Evolutionary conservation across 1,140 invertebrate species (phyloP), one percentile per base, ranked within the genome.

Genomic region (Drosophila yakuba): DNA sequence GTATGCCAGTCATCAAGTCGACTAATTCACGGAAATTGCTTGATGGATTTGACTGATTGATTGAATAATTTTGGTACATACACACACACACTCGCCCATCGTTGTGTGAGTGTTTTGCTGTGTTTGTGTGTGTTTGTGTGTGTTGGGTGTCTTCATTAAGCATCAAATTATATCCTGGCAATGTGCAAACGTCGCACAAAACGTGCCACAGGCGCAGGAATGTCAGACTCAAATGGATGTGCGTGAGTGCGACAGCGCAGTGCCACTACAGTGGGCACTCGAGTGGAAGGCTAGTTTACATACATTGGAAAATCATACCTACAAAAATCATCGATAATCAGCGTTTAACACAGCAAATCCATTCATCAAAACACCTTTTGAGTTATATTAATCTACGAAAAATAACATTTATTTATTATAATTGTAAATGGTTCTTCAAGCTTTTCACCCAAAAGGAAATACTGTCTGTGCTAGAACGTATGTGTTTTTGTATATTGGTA

Each of bases 31-130:
- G 82, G 83, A 88, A 85, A 88, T 88, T 75, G 61, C 52, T 88
- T 78, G 82, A 86, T 86, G 78, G 82, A 74, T 86, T 86, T 86
- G 81, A 78, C 83, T 88, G 82, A 85, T 85, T 85, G 82, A 86
- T 85, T 85, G 78, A 82, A 86, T 88, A 74, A 59, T 74, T 74
- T 74, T 74, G 59, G 62, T 73, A 63, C 54, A 41, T 39, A 35
- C 41, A 43, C 25, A 50, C 15, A 38, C 28, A 38, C 28, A 6
- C 28, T 10, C 28, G 3, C 8, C 28, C 20, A 74, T 39, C n/a
- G n/a, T n/a, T n/a, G n/a, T n/a, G n/a, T n/a, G n/a, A n/a, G n/a
- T n/a, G 57, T 20, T 45, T 15, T 39, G 14, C 28, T 8, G 10
- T 20, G 23, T 23, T 23, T 38, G 35, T 47, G 7, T n/a, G n/a